phyloP scores from a whole-genome alignment of 2,888 invertebrate species.

The Mesorhabditis sp. region DNA sequence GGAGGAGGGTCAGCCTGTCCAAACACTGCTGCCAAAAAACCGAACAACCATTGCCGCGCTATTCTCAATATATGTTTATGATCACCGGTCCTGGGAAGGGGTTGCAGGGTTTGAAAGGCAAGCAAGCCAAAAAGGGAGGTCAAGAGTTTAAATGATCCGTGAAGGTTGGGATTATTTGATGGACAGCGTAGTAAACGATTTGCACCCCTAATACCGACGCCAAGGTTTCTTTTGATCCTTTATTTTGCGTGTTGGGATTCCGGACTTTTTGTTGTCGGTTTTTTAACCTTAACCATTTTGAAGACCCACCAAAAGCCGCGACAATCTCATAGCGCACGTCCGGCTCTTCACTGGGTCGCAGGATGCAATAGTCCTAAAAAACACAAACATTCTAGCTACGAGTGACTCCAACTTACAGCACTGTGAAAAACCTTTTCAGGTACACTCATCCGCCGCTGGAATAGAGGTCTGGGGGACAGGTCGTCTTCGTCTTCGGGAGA shows the following conservation, averaged over 20 bases:
- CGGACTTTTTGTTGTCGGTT: too few relatives aligned
- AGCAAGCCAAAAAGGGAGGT: not conserved
- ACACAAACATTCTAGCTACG: not conserved
- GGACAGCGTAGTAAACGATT: too few relatives aligned
- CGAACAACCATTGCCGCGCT: too few relatives aligned
- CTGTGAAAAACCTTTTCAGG: conserved; percentile 48
- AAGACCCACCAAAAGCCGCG: conserved; percentile 20
- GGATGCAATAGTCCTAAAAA: conserved; percentile 51
- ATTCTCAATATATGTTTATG: too few relatives aligned
- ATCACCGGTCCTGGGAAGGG: not conserved
- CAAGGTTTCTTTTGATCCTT: too few relatives aligned
- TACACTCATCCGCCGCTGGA: conserved; percentile 39
- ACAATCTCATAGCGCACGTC: conserved; percentile 19
- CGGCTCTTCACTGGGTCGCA: conserved; percentile 32
- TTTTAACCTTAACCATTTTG: too few relatives aligned
- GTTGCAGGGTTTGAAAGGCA: not conserved
- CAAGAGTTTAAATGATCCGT: not conserved
- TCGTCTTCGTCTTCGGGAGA: conserved; percentile 27
- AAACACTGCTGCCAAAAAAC: too few relatives aligned
- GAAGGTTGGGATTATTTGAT: too few relatives aligned
- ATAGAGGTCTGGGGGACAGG: conserved; percentile 23
- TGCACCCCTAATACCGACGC: too few relatives aligned
- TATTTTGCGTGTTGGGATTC: too few relatives aligned
- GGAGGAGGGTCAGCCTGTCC: not conserved
- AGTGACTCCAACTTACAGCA: conserved; percentile 30